Base-by-base conservation (phyloP, 37 sponge, comb jelly and placozoan genomes). In the Halichondria panicea region DNA sequence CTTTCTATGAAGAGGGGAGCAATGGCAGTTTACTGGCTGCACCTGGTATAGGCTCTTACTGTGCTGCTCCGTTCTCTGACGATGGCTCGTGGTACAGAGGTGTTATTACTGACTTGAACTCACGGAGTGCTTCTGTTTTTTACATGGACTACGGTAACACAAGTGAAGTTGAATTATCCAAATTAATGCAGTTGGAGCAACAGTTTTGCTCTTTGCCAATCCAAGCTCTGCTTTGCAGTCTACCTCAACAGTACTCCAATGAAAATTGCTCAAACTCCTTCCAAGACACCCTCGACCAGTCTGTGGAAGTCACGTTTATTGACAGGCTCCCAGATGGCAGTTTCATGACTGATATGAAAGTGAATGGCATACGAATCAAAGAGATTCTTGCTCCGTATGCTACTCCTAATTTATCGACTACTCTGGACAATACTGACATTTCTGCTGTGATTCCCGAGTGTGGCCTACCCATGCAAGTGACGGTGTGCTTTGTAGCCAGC, bases 61-160 rank as follows among this genome's bases (percentile, higher is more conserved):
- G 89, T 79, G 83, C 75, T 25, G 89, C 85, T n/a, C 68, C 44
- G 44, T 94, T 88, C 72, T 50, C 81, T 0, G 91, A 76, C 24
- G 90, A 77, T 33, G 70, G 41, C 22, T 43, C 55, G 46, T 94
- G 95, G 95, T 94, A 94, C 64, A 43, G 95, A 18, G 95, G 80
- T 2, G 66, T 77, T 40, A 58, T 94, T 28, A 80, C 75, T 7
- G 65, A 63, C 25, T 41, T 41, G 0, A 11, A 71, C n/a, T 52
- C 15, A 32, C 13, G 43, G 13, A n/a, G 33, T 0, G 88, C 59
- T 52, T 61, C 88, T 0, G 69, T 77, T 3, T 52, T 71, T 36
- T 86, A 72, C 37, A 9, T 90, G 0, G 91, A 90, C 56, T 90
- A 81, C 43, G 91, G 91, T 0, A 89, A 89, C 76, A 73, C 63